Evolutionary conservation across 2,113 vertebrate genomes (phyloP), one percentile per base, ranked within the genome.

Genomic region (Fulica atra): DNA sequence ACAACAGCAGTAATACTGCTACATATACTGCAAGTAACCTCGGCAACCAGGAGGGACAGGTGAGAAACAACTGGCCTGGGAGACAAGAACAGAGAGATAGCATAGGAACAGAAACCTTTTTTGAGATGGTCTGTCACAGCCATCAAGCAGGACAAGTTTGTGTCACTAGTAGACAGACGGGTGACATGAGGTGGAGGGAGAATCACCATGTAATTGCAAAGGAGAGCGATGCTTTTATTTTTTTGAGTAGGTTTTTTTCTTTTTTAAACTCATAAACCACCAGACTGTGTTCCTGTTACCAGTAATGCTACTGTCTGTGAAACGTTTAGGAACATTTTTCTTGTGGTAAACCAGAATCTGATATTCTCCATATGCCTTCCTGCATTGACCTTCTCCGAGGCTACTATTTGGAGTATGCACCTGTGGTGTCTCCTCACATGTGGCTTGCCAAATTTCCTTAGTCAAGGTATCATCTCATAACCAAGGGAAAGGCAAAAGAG

Each of bases 1-100:
- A 99, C 97, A 99, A 99, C 79, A 99, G 99, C 79, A 98, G 99
- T 74, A 99, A 98, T 74, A 89, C 98, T 7, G 97, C 98, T 23
- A 93, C 97, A 1, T 98, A 93, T 42, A 97, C 95, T n/a, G 93
- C 97, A 77, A 98, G 70, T 81, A 95, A 95, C 68, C 74, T 96
- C 87, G 77, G 91, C 86, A 97, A 96, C 96, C 97, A 97, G 98
- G 98, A 98, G 70, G 72, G 61, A 29, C 91, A 95, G 97, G 98
- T 98, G 82, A 98, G 97, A 79, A 71, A 40, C 26, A 42, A 11
- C 16, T 35, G 50, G 31, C 44, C n/a, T 29, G 50, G 10, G 60
- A 56, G 38, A 24, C 40, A 35, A 1, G 28, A 48, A 73, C 36
- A 88, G 72, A 57, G n/a, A 11, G 10, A 13, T 3, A 26, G 53